These are phyloP conservation scores for Macrosteles quadrilineatus DNA, from an alignment of 1,140 invertebrate genomes.

Conservation along the genomic window DNA sequence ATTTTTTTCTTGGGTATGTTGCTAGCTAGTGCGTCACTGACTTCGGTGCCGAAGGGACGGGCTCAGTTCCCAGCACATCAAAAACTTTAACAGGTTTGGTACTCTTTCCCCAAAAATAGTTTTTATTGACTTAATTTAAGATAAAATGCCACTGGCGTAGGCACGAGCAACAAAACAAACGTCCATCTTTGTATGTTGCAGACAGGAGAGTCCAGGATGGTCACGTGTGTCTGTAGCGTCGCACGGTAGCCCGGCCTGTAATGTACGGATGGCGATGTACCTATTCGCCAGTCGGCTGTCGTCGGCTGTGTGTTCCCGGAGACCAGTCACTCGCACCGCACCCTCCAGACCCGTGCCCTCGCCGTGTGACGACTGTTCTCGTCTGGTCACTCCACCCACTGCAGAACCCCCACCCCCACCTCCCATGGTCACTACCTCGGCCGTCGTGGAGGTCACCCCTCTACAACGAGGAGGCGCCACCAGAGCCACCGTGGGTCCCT, in stretches of 20 bases:
- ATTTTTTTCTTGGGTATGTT: too few species aligned
- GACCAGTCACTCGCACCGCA: background rate
- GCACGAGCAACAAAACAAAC: too few species aligned
- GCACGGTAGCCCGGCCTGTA: background rate
- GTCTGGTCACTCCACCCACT: background rate
- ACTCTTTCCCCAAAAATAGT: too few species aligned
- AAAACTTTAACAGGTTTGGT: too few species aligned
- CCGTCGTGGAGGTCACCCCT: background rate
- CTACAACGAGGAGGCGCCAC: background rate
- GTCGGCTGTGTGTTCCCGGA: constrained; percentile 28
- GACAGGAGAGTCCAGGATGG: too few species aligned
- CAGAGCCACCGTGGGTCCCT: background rate
- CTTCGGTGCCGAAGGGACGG: too few species aligned
- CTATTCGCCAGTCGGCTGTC: constrained; percentile 37
- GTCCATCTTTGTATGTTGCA: too few species aligned
- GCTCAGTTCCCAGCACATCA: too few species aligned
- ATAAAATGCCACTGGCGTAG: too few species aligned
- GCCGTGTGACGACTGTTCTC: background rate
- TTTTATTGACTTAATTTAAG: too few species aligned
- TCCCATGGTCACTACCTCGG: constrained; percentile 26
- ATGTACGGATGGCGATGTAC: constrained; percentile 36
- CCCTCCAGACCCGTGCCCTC: background rate
- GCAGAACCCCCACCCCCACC: constrained; percentile 25
- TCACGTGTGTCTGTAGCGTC: too few species aligned
- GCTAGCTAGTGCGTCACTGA: too few species aligned